Base-by-base conservation (phyloP, 2,113 vertebrate genomes). In the Aepyceros melampus region DNA sequence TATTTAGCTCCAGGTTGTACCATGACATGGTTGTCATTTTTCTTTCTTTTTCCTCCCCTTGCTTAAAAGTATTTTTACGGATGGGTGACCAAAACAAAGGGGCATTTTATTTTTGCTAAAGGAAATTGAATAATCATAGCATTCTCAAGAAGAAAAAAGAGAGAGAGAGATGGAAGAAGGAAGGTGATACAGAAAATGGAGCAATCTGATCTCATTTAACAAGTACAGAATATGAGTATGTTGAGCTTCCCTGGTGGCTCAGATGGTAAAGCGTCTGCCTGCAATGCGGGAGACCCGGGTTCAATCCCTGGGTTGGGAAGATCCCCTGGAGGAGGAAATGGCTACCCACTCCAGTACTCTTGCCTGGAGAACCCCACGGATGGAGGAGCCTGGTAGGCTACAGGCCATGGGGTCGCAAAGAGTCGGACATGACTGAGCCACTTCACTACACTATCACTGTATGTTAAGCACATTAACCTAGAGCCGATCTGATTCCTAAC, bases 341-440 rank as follows among this genome's bases (percentile, higher is more conserved):
- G 58, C 58, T 15, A 14, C 29, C 58, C 58, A 31, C 2, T 31
- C 58, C 29, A 31, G 13, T 7, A 31, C 13, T 31, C 58, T 31
- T 62, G 58, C 58, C 58, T 62, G 13, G 13, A 62, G 29, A 62
- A 15, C 1, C 2, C 6, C 29, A 31, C 2, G 29, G 58, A 62
- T 0, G 1, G 13, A 31, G 12, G 6, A 62, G 29, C 1, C 58
- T 62, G 58, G 2, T 31, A 5, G 29, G 58, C 58, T 62, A 7
- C 29, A 62, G 12, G 31, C 6, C 13, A 7, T 15, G 2, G 58
- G 6, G 2, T 15, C 0, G 0, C 13, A 15, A 62, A 62, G 1
- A 15, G 58, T 62, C 2, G 2, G 1, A 62, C 13, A 62, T 0
- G 13, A 62, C 29, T 62, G 58, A 62, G 29, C 6, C 0, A 31